Evolutionary conservation across 2,888 invertebrate species (phyloP), one percentile per base, ranked within the genome.

Genomic region (Lochmaea capreae): DNA sequence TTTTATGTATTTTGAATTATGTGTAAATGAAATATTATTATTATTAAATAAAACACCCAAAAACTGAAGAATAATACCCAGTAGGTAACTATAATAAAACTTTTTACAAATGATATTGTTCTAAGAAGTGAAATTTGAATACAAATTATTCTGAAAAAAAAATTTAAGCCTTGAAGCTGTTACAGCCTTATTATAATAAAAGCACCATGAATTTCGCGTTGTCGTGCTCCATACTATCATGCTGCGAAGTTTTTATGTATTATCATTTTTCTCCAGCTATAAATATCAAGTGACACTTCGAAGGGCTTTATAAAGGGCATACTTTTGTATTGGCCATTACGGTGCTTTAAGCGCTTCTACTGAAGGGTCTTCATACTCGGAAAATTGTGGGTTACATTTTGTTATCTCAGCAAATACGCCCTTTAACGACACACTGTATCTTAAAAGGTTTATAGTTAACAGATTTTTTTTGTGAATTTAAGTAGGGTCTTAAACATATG

Each of bases 381-480:
- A 67, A 74, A 70, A 70, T 74, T 70, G 68, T 65, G 65, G 68
- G 72, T 39, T 58, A 46, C 72, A 52, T 72, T 74, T 69, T 66
- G 74, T 74, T 63, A 69, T 74, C 65, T 74, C 70, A 74, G 74
- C 74, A 70, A 74, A 69, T 63, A 57, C 70, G 33, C 67, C 42
- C 67, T 70, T 62, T 54, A 66, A 62, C 58, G 58, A n/a, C 65
- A 11, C 16, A n/a, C 16, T 57, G 42, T 16, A 58, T 65, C 46
- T 65, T 65, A 26, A 59, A 61, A 33, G 33, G 61, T 49, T 39
- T 66, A 66, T 61, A 65, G 43, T 49, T 39, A 18, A 16, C 22
- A 52, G n/a, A 52, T 18, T 39, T 59, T 65, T 62, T 71, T 70
- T 65, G 58, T 63, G 49, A 57, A 39, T 43, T 43, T n/a, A 12